These are phyloP conservation scores for Calliscelio sp. DNA, from an alignment of 2,888 invertebrate species.

Conservation along the genomic window DNA sequence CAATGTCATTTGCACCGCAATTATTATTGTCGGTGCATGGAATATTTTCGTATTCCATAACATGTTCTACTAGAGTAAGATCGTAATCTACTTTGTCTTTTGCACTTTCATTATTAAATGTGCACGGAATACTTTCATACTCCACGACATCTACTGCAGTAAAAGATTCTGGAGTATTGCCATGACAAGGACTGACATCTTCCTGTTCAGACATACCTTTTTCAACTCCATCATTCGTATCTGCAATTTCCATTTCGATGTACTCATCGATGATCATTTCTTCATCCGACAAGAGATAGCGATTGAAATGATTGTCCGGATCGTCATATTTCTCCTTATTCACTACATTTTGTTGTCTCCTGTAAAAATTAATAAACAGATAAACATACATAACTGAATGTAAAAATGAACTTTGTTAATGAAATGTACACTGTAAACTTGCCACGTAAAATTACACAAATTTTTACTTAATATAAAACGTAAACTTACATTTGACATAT, in stretches of 20 bases:
- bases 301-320: background rate
- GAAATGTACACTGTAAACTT: no score
- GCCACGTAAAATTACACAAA: no score
- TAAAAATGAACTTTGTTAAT: no score
- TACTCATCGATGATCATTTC: background rate
- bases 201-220: constrained; percentile 1
- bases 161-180: background rate
- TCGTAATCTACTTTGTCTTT: background rate
- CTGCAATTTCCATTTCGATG: background rate
- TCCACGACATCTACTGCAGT: background rate
- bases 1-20: constrained; percentile 13
- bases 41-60: constrained; percentile 13
- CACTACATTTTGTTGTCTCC: no score
- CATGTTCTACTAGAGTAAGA: constrained; percentile 6
- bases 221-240: background rate
- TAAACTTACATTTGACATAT: no score
- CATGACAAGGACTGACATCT: constrained; percentile 1
- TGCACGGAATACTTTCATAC: constrained; percentile 10
- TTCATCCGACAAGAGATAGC: background rate
- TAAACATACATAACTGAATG: no score
- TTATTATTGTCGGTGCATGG: constrained; percentile 2
- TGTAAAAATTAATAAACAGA: no score
- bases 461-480: no score
- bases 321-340: background rate
- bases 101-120: background rate